A percentile compares a stretch with the other conserved stretches of the same genome.
phyloP scores from a whole-genome alignment of 2,797 vertebrate species.

The Coregonus suidteri region DNA sequence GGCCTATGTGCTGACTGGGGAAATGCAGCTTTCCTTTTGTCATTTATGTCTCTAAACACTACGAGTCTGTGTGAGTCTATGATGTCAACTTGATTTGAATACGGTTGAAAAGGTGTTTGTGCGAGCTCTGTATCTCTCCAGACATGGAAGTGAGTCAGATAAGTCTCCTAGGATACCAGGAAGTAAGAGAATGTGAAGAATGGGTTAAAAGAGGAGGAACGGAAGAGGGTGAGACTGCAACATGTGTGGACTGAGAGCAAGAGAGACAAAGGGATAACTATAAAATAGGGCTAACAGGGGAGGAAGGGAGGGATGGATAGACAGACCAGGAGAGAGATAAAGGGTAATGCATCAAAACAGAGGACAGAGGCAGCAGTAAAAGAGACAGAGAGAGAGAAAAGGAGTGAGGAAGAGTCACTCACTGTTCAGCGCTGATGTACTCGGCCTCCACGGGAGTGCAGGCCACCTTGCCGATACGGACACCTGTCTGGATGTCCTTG shows the following conservation, averaged over 20 bases:
- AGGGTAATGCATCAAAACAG: not conserved
- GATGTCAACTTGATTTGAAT: not conserved
- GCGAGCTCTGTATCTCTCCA: not conserved
- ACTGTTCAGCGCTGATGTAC: slow-evolving; percentile 98
- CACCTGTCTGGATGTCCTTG: slow-evolving; percentile 87
- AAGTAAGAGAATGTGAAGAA: too few species aligned
- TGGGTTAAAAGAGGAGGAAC: too few species aligned
- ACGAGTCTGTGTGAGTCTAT: not conserved
- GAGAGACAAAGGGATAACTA: too few species aligned
- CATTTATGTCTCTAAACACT: not conserved
- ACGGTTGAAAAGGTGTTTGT: not conserved
- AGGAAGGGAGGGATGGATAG: not conserved
- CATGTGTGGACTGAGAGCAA: too few species aligned
- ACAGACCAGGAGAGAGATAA: not conserved
- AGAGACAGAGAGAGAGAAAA: not conserved
- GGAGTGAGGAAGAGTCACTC: slow-evolving; percentile 59
- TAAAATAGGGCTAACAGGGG: not conserved
- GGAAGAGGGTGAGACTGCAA: too few species aligned
- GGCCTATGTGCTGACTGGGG: not conserved
- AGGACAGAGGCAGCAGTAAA: slow-evolving; percentile 7
- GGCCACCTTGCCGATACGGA: slow-evolving; percentile 88
- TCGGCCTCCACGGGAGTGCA: slow-evolving; percentile 91
- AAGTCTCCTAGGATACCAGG: not conserved
- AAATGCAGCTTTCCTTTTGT: not conserved
- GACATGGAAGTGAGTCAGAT: not conserved